These are phyloP conservation scores for Liodrosophila aerea DNA, from an alignment of 2,888 invertebrate genomes.

Conservation along the genomic window DNA sequence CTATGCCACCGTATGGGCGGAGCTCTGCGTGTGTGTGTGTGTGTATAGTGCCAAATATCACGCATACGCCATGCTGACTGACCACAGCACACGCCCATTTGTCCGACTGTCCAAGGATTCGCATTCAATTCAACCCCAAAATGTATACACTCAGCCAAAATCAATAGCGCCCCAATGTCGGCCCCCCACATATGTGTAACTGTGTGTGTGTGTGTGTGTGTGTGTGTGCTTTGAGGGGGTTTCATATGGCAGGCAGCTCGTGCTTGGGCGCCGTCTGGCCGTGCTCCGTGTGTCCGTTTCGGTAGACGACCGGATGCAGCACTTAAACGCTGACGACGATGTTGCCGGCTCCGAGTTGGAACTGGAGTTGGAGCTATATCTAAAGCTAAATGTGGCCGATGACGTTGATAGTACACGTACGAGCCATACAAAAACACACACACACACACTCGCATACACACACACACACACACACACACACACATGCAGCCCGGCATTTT, in stretches of 20 bases:
- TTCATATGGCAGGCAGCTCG: constrained; percentile 44
- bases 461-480: constrained; percentile 8
- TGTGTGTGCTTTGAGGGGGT: constrained; percentile 3
- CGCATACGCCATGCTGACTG: constrained; percentile 40
- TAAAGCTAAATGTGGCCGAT: constrained; percentile 58
- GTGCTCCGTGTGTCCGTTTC: constrained; percentile 18
- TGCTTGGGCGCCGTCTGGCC: constrained; percentile 23
- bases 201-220: constrained; percentile 3
- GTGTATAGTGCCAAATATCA: constrained; percentile 30
- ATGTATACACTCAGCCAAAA: constrained; percentile 46
- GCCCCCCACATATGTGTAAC: constrained; percentile 5
- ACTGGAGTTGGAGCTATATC: constrained; percentile 18
- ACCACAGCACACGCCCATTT: constrained; percentile 61
- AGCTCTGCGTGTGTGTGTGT: constrained; percentile 35
- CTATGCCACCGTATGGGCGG: constrained; percentile 53
- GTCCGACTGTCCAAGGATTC: constrained; percentile 33
- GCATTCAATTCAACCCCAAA: constrained; percentile 35
- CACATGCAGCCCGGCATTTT: constrained; percentile 27
- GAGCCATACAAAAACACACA: constrained; percentile 35
- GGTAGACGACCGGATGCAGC: constrained; percentile 60
- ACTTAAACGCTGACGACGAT: constrained; percentile 66
- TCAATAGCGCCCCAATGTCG: constrained; percentile 68
- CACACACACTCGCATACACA: constrained; percentile 10
- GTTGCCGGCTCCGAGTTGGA: constrained; percentile 29
- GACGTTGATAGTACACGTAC: constrained; percentile 69